These are phyloP conservation scores for Drosophila subobscura DNA, from an alignment of 1,140 invertebrate genomes.

Conservation along the genomic window DNA sequence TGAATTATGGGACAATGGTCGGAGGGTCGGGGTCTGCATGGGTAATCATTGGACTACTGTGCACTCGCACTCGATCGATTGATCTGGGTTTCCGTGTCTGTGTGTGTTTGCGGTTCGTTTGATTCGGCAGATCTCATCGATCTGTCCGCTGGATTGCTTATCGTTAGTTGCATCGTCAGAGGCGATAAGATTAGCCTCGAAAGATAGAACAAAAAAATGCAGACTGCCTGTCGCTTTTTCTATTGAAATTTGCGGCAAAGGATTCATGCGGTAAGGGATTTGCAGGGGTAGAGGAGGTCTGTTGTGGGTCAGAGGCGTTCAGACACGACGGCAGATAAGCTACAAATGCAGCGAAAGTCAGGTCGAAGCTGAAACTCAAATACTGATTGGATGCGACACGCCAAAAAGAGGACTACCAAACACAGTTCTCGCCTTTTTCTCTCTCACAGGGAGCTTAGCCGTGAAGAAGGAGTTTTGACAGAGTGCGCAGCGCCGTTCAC, in stretches of 20 bases:
- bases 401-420: too few relatives aligned
- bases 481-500: too few relatives aligned
- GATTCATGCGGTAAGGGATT: not conserved
- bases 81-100: constrained; percentile 2
- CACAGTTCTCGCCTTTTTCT: too few relatives aligned
- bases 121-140: constrained; percentile 42
- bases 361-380: not conserved
- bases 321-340: constrained; percentile 44
- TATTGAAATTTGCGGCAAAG: constrained; percentile 34
- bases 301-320: constrained; percentile 49
- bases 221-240: constrained; percentile 71
- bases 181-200: constrained; percentile 55
- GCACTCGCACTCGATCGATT: constrained; percentile 33
- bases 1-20: constrained; percentile 67
- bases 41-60: constrained; percentile 74
- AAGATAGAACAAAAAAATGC: not conserved
- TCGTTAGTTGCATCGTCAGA: constrained; percentile 51
- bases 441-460: not conserved
- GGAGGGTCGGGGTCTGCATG: constrained; percentile 29
- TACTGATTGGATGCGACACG: constrained; percentile 8
- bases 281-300: constrained; percentile 19
- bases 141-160: constrained; percentile 31
- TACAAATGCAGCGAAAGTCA: constrained; percentile 12
- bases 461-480: not conserved
- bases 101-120: constrained; percentile 57